Evolutionary conservation across 1,140 invertebrate genomes (phyloP).

Genomic region (Tetramorium alpestre): DNA sequence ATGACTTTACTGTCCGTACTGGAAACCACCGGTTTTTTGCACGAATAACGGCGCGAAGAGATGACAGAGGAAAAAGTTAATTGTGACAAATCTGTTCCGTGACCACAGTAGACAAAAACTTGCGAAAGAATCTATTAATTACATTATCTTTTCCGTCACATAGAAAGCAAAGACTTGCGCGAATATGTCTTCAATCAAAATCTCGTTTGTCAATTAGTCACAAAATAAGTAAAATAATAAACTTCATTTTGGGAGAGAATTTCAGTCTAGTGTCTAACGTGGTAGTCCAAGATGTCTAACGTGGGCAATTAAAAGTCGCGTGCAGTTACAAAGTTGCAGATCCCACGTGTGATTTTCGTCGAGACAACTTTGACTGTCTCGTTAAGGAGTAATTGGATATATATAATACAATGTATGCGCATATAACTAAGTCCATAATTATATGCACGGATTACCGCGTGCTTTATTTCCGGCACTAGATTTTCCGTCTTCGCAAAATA

Average conservation of each 20-base stretch:
- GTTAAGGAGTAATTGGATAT: background rate
- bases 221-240: constrained; percentile 10
- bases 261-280: background rate
- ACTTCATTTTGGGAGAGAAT: background rate
- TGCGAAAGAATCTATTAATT: constrained; percentile 1
- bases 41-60: background rate
- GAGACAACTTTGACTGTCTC: background rate
- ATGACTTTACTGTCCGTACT: constrained; percentile 37
- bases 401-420: no score
- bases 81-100: constrained; percentile 25
- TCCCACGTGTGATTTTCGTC: constrained; percentile 18
- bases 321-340: constrained; percentile 8
- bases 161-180: background rate
- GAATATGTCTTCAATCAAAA: constrained; percentile 15
- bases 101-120: background rate
- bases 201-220: constrained; percentile 32
- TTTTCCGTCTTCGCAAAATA: no score
- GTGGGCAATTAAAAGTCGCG: constrained; percentile 33
- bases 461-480: no score
- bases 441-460: no score
- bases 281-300: constrained; percentile 5
- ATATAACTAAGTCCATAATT: no score
- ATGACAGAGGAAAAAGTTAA: background rate
- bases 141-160: background rate
- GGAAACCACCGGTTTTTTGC: background rate